Percentiles rank a stretch among this genome's conserved stretches.
These are phyloP conservation scores for Watsonalla cultraria DNA, from an alignment of 2,888 invertebrate genomes.

Conservation along the genomic window DNA sequence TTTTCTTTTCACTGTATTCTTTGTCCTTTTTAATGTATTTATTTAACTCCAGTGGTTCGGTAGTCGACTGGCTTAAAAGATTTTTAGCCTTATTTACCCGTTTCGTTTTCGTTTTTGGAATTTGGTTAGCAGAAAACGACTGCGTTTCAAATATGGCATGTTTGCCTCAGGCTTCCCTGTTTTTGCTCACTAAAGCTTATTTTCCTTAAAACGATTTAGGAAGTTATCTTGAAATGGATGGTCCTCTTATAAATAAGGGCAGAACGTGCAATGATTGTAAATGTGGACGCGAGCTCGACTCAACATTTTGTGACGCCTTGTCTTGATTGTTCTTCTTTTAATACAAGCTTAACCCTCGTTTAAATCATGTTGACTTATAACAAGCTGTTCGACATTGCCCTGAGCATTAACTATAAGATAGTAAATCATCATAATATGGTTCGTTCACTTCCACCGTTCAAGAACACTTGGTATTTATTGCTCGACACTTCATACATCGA, in stretches of 20 bases:
- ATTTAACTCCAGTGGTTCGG: conserved; percentile 16
- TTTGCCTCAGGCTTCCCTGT: neutral
- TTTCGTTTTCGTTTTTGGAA: conserved; percentile 1
- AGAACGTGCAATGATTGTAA: neutral
- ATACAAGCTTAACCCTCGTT: neutral
- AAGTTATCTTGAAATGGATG: neutral
- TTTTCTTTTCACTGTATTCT: conserved; percentile 38
- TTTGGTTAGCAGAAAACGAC: neutral
- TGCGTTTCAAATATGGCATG: neutral
- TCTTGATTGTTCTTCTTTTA: neutral
- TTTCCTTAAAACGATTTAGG: neutral
- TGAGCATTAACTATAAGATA: conserved; percentile 16
- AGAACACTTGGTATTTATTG: conserved; percentile 30
- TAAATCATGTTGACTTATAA: conserved; percentile 8
- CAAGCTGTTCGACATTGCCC: conserved; percentile 10
- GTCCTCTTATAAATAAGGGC: neutral
- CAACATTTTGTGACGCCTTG: no score
- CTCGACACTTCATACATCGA: conserved; percentile 22
- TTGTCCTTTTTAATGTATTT: conserved; percentile 33
- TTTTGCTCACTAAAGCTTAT: neutral
- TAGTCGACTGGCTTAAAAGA: neutral
- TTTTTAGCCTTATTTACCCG: neutral
- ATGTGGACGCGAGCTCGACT: neutral
- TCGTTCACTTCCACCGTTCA: conserved; percentile 19
- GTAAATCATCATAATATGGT: conserved; percentile 25